A percentile compares a stretch with the other conserved stretches of the same genome.
phyloP scores from a whole-genome alignment of 2,888 invertebrate species.

The Gortyna flavago region DNA sequence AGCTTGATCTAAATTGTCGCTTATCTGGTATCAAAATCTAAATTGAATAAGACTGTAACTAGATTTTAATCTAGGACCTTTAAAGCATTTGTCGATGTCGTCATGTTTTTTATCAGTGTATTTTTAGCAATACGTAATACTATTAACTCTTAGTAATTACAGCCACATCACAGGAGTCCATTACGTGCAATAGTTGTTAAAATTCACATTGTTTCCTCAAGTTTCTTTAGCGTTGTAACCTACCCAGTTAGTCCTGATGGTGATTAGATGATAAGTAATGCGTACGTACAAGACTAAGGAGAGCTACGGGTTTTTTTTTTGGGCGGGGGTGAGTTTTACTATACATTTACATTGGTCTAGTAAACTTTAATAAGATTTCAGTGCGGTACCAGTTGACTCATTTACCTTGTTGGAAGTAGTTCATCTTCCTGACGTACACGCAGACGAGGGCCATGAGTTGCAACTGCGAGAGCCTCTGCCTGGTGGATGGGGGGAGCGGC shows the following conservation, averaged over 20 bases:
- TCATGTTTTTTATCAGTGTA: background rate
- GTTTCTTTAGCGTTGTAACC: background rate
- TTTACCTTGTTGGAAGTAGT: conserved; percentile 96
- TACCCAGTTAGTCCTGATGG: background rate
- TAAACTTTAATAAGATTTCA: background rate
- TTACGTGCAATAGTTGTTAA: background rate
- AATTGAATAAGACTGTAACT: conserved; percentile 31
- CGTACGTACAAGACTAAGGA: background rate
- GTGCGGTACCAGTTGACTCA: background rate
- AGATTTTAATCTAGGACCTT: conserved; percentile 13
- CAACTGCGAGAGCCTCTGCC: conserved; percentile 98
- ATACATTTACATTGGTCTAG: background rate
- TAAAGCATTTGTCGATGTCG: background rate
- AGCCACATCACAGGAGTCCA: background rate
- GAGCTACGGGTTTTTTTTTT: background rate
- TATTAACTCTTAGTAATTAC: background rate
- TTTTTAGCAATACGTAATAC: background rate
- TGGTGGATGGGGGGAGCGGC: conserved; percentile 98
- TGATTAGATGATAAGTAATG: too few relatives aligned
- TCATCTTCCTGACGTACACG: conserved; percentile 99
- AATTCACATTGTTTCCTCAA: background rate
- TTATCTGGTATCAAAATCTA: conserved; percentile 42
- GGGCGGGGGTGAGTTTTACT: too few relatives aligned
- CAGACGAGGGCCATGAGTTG: conserved; percentile 99
- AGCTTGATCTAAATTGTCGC: conserved; percentile 27